A percentile compares a stretch with the other conserved stretches of the same genome.
Conservation (phyloP, 2,797 vertebrate genomes). For the Hippopotamyrus pictus region DNA sequence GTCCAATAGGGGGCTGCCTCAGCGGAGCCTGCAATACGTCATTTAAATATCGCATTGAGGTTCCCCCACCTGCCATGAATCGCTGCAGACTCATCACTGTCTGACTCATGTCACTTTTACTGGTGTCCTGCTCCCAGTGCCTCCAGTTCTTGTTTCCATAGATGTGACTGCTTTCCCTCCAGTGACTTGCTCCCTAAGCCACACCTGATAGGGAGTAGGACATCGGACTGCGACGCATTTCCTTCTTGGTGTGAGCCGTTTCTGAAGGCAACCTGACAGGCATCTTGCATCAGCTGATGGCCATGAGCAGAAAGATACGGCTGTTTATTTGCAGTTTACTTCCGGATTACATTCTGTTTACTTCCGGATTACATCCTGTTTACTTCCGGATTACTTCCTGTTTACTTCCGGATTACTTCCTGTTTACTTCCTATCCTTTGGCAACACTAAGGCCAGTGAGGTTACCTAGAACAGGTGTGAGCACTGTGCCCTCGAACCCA, state of each 20-base stretch:
- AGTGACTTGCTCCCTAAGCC: neutral
- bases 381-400: neutral
- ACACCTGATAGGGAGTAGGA: neutral
- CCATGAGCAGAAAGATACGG: neutral
- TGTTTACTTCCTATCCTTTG: neutral
- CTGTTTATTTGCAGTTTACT: neutral
- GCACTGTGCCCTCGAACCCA: neutral
- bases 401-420: neutral
- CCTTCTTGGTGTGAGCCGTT: neutral
- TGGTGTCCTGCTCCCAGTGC: neutral
- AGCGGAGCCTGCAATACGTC: neutral
- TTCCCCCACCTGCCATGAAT: neutral
- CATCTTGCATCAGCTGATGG: neutral
- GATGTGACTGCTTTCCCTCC: neutral
- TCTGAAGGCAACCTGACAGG: neutral
- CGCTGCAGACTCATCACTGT: neutral
- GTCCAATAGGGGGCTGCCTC: neutral
- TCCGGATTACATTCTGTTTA: neutral
- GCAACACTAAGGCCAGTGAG: neutral
- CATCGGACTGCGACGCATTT: neutral
- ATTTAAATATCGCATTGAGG: neutral
- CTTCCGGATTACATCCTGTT: neutral
- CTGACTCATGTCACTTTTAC: neutral
- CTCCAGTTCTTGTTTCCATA: neutral
- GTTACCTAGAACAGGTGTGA: neutral